Evolutionary conservation across 2,888 invertebrate genomes (phyloP), one percentile per base, ranked within the genome.

Genomic region (Idaea straminata): DNA sequence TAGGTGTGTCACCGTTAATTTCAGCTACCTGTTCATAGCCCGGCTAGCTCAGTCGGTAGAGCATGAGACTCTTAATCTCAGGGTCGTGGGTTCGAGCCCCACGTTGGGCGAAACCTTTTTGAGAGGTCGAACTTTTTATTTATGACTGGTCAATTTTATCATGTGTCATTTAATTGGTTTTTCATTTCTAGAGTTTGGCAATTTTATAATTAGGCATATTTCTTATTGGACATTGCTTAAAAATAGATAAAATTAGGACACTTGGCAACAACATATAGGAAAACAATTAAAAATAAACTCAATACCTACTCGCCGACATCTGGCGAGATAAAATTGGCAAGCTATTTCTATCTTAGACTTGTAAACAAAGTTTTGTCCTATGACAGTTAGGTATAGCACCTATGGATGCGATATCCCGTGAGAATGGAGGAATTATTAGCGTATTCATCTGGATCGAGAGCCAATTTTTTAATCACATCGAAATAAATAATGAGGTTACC

Each of bases 61-160:
- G 93, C 93, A 93, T 93, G 94, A 94, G 94, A 94, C 94, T 94
- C 94, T 94, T 94, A 94, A 94, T 94, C 94, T 94, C 94, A 94
- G 94, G 94, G 94, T 94, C 94, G 94, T 94, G 93, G 93, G 94
- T 94, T 94, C 94, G 94, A 94, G 94, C 94, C 93, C 93, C 94
- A 94, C 93, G 93, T 94, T 94, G 93, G 93, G 94, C 93, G 92
- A 34, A 59, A 34, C 4, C 59, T 59, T 59, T 59, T 59, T 59
- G 34, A 25, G 15, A 3, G 5, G 15, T 47, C 47, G 47, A 47
- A 47, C 10, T 4, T 13, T 47, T 13, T 7, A 47, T 47, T 13
- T 5, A 36, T 36, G 36, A 4, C 5, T 36, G 36, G 10, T 36
- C 36, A 10, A 10, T 36, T 36, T 36, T 36, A 7, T 36, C 10